These are phyloP conservation scores for Plebejus anna DNA, from an alignment of 2,888 invertebrate genomes.

Conservation along the genomic window DNA sequence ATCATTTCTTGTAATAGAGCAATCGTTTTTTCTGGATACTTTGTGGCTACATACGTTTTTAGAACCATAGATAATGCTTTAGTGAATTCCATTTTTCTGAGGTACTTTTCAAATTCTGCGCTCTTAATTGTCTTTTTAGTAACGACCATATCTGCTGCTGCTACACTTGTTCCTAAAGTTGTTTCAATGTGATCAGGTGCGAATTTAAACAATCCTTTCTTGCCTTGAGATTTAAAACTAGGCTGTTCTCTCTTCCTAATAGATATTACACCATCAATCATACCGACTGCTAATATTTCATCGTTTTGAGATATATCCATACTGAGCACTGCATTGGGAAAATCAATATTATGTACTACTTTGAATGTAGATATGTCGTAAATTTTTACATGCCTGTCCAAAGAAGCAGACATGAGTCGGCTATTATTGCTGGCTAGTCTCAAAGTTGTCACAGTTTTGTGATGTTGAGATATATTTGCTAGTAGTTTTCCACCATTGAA, in stretches of 20 bases:
- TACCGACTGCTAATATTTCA: slow-evolving; percentile 92
- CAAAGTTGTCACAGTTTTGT: slow-evolving; percentile 96
- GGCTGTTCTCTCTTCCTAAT: slow-evolving; percentile 87
- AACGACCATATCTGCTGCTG: slow-evolving; percentile 73
- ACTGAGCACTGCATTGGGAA: slow-evolving; percentile 94
- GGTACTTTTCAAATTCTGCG: slow-evolving; percentile 83
- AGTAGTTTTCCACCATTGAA: slow-evolving; percentile 92
- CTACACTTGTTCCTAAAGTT: slow-evolving; percentile 21
- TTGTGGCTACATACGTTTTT: slow-evolving; percentile 76
- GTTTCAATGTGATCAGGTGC: slow-evolving; percentile 69
- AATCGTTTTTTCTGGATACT: slow-evolving; percentile 87
- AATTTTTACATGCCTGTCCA: slow-evolving; percentile 96
- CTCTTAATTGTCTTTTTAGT: slow-evolving; percentile 61
- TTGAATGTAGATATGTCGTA: slow-evolving; percentile 93
- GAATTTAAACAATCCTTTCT: slow-evolving; percentile 69
- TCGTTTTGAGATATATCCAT: slow-evolving; percentile 88
- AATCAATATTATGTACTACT: slow-evolving; percentile 92
- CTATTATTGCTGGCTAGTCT: slow-evolving; percentile 89
- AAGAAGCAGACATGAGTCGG: slow-evolving; percentile 91
- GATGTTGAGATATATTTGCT: slow-evolving; percentile 93
- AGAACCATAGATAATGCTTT: slow-evolving; percentile 89
- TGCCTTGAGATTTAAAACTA: slow-evolving; percentile 55
- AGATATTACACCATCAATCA: slow-evolving; percentile 95
- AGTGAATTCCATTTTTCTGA: slow-evolving; percentile 90
- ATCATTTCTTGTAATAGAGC: slow-evolving; percentile 92